These are phyloP conservation scores for Cheilosia urbana DNA, from an alignment of 2,888 invertebrate species.

Conservation along the genomic window DNA sequence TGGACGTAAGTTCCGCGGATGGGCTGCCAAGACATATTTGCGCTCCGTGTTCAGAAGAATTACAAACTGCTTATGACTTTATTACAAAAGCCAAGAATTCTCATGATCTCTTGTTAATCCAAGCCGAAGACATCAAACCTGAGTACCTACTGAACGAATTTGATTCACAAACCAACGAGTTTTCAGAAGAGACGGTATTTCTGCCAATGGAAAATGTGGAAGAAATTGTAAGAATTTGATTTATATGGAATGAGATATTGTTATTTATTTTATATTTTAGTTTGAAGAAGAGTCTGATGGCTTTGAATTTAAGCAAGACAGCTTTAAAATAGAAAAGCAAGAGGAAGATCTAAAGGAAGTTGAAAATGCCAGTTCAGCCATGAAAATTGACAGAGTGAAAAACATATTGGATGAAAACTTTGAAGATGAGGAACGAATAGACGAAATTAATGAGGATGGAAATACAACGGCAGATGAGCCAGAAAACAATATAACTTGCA, in stretches of 20 bases:
- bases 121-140: slow-evolving; percentile 31
- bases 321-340: not conserved
- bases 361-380: slow-evolving; percentile 18
- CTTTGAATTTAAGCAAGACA: slow-evolving; percentile 13
- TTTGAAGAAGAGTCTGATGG: slow-evolving; percentile 38
- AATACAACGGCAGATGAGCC: not conserved
- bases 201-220: slow-evolving; percentile 34
- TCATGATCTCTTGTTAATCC: slow-evolving; percentile 43
- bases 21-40: slow-evolving; percentile 60
- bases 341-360: not conserved
- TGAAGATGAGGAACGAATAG: slow-evolving; percentile 21
- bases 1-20: slow-evolving; percentile 49
- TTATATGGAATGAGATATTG: not conserved
- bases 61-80: slow-evolving; percentile 67
- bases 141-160: slow-evolving; percentile 40
- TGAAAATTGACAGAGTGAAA: slow-evolving; percentile 3
- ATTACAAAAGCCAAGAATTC: slow-evolving; percentile 69
- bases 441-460: slow-evolving; percentile 9
- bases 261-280: slow-evolving; percentile 19
- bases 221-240: slow-evolving; percentile 33
- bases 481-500: slow-evolving; percentile 55
- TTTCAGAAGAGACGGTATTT: slow-evolving; percentile 35
- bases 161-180: slow-evolving; percentile 17
- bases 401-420: slow-evolving; percentile 20
- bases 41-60: slow-evolving; percentile 59